Evolutionary conservation across 2,888 invertebrate species (phyloP).

Genomic region (Melipona bicolor): DNA sequence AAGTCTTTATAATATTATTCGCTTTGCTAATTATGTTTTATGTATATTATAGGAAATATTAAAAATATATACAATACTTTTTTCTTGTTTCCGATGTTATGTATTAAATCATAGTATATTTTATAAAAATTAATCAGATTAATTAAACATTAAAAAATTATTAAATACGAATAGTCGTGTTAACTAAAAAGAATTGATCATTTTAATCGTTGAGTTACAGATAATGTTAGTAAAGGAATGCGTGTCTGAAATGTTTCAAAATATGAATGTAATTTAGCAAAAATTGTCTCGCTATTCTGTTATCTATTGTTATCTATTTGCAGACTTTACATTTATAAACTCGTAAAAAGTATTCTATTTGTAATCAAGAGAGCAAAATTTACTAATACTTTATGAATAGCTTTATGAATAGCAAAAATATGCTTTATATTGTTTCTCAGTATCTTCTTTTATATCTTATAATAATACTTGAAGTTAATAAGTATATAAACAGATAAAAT

Average conservation of each 20-base stretch:
- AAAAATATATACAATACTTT: too few species aligned
- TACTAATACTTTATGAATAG: neutral
- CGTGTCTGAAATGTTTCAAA: neutral
- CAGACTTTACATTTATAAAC: neutral
- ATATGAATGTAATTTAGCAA: neutral
- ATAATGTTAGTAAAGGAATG: neutral
- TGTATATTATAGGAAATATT: too few species aligned
- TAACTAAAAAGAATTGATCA: neutral
- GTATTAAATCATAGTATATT: neutral
- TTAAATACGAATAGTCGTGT: neutral
- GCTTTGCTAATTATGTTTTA: neutral
- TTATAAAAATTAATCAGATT: neutral
- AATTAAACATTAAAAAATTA: neutral
- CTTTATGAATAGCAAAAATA: neutral
- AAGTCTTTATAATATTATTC: too few species aligned
- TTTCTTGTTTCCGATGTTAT: too few species aligned
- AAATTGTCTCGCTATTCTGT: neutral
- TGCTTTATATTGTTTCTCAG: neutral
- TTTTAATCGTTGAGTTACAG: neutral
- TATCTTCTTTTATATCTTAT: neutral
- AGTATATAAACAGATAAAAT: neutral
- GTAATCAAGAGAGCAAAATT: neutral
- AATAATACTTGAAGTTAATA: neutral
- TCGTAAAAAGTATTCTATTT: neutral
- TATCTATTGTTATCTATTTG: neutral